Evolutionary conservation across 2,797 vertebrate genomes (phyloP).

Genomic region (Hylomyscus alleni): DNA sequence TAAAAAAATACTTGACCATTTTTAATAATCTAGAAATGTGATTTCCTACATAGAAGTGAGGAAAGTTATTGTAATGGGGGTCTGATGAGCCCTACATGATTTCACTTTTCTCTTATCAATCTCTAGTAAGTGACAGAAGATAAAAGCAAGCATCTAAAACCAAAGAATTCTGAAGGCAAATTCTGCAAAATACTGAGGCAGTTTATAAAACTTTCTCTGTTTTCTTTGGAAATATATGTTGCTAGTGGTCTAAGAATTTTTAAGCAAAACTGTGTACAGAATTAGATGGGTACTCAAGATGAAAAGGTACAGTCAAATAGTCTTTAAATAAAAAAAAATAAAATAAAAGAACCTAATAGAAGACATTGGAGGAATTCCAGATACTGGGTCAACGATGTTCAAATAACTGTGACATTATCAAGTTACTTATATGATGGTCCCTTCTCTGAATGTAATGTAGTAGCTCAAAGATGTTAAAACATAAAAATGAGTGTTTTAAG

Average conservation of each 20-base stretch:
- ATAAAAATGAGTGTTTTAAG: slow-evolving; percentile 67
- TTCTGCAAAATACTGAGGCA: not conserved
- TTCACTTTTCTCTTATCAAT: slow-evolving; percentile 14
- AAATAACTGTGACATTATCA: not conserved
- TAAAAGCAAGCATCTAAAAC: slow-evolving; percentile 10
- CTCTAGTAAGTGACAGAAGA: not conserved
- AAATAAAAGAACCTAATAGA: slow-evolving; percentile 15
- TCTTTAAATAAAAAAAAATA: slow-evolving; percentile 42
- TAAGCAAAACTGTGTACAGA: slow-evolving; percentile 11
- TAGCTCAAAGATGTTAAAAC: slow-evolving; percentile 6
- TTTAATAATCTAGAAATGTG: not conserved
- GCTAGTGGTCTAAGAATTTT: slow-evolving; percentile 12
- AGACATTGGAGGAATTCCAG: slow-evolving; percentile 8
- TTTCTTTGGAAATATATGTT: slow-evolving; percentile 49
- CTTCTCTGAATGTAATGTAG: slow-evolving; percentile 67
- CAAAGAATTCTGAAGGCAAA: not conserved
- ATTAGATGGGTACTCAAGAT: not conserved
- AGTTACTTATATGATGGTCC: not conserved
- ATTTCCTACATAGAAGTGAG: slow-evolving; percentile 27
- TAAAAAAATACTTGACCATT: not conserved
- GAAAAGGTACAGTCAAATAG: slow-evolving; percentile 15
- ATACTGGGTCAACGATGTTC: not conserved
- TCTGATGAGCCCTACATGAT: not conserved
- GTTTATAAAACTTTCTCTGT: slow-evolving; percentile 4
- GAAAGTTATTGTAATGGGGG: not conserved